Percentiles rank a stretch among this genome's conserved stretches.
Conservation (phyloP, 2,797 vertebrate species). For the Allobates femoralis region DNA sequence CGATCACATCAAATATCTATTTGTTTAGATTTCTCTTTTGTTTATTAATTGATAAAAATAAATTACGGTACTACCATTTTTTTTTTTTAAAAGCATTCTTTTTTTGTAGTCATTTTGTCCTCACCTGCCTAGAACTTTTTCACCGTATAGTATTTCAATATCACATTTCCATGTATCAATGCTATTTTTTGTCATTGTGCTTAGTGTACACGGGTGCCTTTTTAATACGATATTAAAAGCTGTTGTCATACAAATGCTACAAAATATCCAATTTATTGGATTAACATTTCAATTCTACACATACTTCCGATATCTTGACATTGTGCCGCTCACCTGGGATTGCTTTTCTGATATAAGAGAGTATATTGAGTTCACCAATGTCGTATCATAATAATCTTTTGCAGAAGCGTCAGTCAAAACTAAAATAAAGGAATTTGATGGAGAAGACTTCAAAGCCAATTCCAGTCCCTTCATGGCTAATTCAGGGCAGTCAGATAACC, state of each 20-base stretch:
- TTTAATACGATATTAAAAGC: neutral
- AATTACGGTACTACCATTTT: too few species aligned
- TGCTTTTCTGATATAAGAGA: neutral
- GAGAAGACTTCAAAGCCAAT: conserved; percentile 14
- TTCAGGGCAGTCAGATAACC: conserved; percentile 17
- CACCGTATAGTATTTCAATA: too few species aligned
- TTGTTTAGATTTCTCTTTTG: too few species aligned
- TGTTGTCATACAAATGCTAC: neutral
- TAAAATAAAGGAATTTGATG: conserved; percentile 6
- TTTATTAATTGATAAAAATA: too few species aligned
- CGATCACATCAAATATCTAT: too few species aligned
- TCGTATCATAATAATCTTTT: neutral
- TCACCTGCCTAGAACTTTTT: too few species aligned
- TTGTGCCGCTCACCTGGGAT: neutral
- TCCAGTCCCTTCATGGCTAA: neutral
- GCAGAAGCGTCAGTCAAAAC: conserved; percentile 29
- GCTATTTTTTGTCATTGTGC: too few species aligned
- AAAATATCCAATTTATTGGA: too few species aligned
- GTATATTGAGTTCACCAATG: neutral
- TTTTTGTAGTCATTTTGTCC: too few species aligned
- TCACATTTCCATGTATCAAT: too few species aligned
- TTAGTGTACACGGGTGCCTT: too few species aligned
- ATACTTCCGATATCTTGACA: neutral
- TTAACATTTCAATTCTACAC: neutral
- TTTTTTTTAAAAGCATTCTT: too few species aligned